These are phyloP conservation scores for Drosophila parvula DNA, from an alignment of 1,140 invertebrate species.

Conservation along the genomic window DNA sequence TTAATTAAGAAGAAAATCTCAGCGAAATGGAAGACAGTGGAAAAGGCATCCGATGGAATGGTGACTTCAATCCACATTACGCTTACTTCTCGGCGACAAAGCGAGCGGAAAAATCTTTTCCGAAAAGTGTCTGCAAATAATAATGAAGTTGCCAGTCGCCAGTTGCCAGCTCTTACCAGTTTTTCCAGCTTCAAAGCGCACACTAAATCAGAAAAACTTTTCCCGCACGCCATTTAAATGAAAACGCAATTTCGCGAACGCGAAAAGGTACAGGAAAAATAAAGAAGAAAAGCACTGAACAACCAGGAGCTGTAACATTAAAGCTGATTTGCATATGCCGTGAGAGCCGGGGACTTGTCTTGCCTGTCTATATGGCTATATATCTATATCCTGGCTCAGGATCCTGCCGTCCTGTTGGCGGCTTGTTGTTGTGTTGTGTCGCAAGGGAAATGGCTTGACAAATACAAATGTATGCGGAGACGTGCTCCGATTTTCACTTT, in stretches of 20 bases:
- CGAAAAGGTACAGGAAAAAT: conserved; percentile 4
- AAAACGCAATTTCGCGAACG: conserved; percentile 67
- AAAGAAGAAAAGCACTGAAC: conserved; percentile 21
- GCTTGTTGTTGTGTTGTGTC: conserved; percentile 1
- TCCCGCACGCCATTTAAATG: conserved; percentile 73
- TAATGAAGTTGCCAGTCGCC: conserved; percentile 52
- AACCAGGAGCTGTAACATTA: conserved; percentile 52
- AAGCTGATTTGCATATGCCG: conserved; percentile 78
- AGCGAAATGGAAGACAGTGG: conserved; percentile 27
- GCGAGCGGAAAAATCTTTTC: conserved; percentile 44
- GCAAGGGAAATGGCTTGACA: conserved; percentile 58
- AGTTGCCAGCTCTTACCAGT: conserved; percentile 10
- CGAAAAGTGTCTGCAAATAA: conserved; percentile 58
- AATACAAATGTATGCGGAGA: conserved; percentile 50
- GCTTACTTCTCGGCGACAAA: conserved; percentile 27
- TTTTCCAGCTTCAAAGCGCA: conserved; percentile 46
- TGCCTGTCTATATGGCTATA: conserved; percentile 32
- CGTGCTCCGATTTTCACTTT: conserved; percentile 31
- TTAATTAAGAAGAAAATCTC: conserved; percentile 77
- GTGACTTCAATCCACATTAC: conserved; percentile 43
- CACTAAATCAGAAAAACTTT: conserved; percentile 64
- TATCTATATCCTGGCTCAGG: conserved; percentile 16
- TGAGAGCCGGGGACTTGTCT: conserved; percentile 50
- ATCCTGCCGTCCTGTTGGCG: conserved; percentile 2
- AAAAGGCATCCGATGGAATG: conserved; percentile 7